Conservation (phyloP, 1,140 invertebrate genomes). For the Zaprionus kolodkinae region DNA sequence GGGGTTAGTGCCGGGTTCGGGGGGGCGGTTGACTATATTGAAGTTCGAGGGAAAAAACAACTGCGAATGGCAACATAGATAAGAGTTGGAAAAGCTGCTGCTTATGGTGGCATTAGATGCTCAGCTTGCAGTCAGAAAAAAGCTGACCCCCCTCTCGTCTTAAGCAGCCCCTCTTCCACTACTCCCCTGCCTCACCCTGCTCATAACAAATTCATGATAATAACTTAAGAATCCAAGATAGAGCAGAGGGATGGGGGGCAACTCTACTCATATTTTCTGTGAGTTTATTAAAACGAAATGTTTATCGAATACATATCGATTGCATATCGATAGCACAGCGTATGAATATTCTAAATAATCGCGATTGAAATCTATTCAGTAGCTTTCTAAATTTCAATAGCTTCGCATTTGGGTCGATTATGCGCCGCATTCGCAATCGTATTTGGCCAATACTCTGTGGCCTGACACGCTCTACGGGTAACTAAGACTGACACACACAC, state of each 20-base stretch:
- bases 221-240: neutral
- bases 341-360: neutral
- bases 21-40: neutral
- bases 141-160: neutral
- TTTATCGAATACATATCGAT: neutral
- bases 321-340: neutral
- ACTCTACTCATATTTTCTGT: neutral
- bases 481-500: neutral
- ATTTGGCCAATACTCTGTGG: neutral
- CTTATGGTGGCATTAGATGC: constrained; percentile 17
- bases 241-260: no score
- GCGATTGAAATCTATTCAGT: constrained; percentile 1
- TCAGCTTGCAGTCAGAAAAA: constrained; percentile 2
- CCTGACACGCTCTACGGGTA: neutral
- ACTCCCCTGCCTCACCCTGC: neutral
- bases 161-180: neutral
- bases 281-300: neutral
- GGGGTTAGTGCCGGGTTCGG: no score
- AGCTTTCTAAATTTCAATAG: constrained; percentile 14
- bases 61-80: constrained; percentile 40
- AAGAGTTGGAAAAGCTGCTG: constrained; percentile 32
- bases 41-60: constrained; percentile 10
- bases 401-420: neutral
- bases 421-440: neutral
- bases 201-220: neutral